phyloP scores from a whole-genome alignment of 2,888 invertebrate species.

The Hemistola chrysoprasaria region DNA sequence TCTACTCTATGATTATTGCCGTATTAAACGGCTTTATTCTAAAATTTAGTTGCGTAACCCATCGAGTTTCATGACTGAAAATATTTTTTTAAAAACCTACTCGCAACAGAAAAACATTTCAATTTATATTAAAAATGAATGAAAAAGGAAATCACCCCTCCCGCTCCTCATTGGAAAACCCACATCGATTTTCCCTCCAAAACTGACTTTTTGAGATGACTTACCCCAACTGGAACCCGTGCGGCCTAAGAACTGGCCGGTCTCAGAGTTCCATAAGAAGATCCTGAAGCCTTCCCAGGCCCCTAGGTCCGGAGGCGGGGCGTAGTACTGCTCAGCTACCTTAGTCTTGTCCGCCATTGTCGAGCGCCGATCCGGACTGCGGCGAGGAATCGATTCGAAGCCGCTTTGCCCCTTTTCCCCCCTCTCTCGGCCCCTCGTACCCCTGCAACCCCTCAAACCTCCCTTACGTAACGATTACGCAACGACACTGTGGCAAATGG shows the following conservation, averaged over 20 bases:
- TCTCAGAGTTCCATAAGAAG: conserved; percentile 96
- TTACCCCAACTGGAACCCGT: conserved; percentile 97
- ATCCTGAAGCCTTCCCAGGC: conserved; percentile 92
- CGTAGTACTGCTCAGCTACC: conserved; percentile 88
- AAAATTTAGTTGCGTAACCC: conserved; percentile 23
- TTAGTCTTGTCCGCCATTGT: conserved; percentile 89
- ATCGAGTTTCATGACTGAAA: neutral
- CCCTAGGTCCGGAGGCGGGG: conserved; percentile 90
- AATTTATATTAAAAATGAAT: no score
- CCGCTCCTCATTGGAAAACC: conserved; percentile 8
- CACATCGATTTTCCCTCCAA: conserved; percentile 55
- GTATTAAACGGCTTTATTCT: no score
- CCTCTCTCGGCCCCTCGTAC: conserved; percentile 43
- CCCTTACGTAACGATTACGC: conserved; percentile 77
- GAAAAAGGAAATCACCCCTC: no score
- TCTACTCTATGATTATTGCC: no score
- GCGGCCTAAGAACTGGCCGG: conserved; percentile 94
- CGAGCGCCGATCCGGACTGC: conserved; percentile 71
- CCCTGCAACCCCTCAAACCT: conserved; percentile 44
- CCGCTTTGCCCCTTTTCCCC: conserved; percentile 57
- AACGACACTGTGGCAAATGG: conserved; percentile 42
- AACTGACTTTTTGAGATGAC: conserved; percentile 61
- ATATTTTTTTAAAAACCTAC: no score
- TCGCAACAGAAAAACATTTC: no score
- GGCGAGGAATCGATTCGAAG: conserved; percentile 70